Evolutionary conservation across 2,888 invertebrate species (phyloP), one percentile per base, ranked within the genome.

Genomic region (Athalia cordata): DNA sequence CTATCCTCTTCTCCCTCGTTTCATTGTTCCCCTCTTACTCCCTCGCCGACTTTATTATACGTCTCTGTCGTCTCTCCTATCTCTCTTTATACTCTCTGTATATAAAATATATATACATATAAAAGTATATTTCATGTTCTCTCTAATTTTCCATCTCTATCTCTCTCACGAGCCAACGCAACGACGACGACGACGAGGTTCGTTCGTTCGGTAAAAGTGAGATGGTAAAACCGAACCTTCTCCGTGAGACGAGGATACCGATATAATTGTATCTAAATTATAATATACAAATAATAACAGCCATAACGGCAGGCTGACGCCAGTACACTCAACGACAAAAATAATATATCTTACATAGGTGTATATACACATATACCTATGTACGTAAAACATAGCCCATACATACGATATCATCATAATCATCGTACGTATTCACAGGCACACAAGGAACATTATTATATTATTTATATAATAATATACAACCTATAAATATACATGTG

Each of bases 221-320:
- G 29, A 78, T 80, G 74, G 77, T 61, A 72, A 78, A 43, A 13
- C 57, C 45, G 59, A 59, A 57, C 57, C 70, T 70, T 59, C 57
- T 72, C 47, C 72, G 59, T 13, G 5, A 83, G 83, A 88, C 85
- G 82, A 86, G 83, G 89, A 89, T 84, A 79, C 83, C 80, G 80
- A 89, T 89, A 89, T 89, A 90, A 89, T 89, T 90, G 88, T 89
- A 87, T 89, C 89, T 89, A 89, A 89, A 90, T 90, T 89, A 90
- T 89, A 90, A 89, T 90, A 89, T 90, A 89, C 89, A 90, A 89
- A 90, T 89, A 90, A 90, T 90, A 89, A 89, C 88, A 88, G 89
- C 85, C 87, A 85, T 86, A 87, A 86, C 88, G 89, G 85, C 89
- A 88, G 89, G 78, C 88, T 85, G 89, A 89, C 89, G 89, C 89